phyloP scores from a whole-genome alignment of 2,888 invertebrate species.

The Griposia aprilina region DNA sequence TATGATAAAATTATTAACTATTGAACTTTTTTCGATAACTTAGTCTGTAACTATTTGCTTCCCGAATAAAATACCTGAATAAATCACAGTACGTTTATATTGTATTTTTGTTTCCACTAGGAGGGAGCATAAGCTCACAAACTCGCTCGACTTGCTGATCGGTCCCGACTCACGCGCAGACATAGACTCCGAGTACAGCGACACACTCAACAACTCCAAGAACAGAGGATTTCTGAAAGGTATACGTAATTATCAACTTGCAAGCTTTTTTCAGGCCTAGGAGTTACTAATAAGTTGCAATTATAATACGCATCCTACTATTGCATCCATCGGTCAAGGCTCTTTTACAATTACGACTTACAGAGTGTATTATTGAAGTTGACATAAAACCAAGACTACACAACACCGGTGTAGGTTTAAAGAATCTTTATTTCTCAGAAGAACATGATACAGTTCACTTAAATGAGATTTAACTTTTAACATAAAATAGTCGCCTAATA shows the following conservation, averaged over 20 bases:
- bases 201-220: conserved; percentile 87
- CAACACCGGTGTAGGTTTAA: not conserved
- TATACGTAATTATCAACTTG: conserved; percentile 53
- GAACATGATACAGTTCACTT: no score
- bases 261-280: not conserved
- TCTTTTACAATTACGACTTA: not conserved
- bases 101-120: conserved; percentile 65
- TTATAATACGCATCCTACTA: not conserved
- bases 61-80: not conserved
- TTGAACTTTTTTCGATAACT: not conserved
- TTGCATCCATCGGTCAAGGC: not conserved
- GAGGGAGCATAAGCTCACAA: conserved; percentile 88
- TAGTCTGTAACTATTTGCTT: no score
- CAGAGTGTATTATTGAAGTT: not conserved
- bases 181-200: conserved; percentile 88
- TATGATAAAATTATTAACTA: not conserved
- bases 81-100: not conserved
- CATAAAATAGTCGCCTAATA: no score
- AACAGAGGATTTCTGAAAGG: conserved; percentile 89
- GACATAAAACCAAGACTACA: not conserved
- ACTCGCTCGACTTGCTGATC: conserved; percentile 87
- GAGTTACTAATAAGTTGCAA: not conserved
- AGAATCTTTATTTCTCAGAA: no score
- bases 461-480: no score
- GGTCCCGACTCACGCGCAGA: conserved; percentile 88